Conservation (phyloP, 1,140 invertebrate genomes). For the Agrypnia vestita region DNA sequence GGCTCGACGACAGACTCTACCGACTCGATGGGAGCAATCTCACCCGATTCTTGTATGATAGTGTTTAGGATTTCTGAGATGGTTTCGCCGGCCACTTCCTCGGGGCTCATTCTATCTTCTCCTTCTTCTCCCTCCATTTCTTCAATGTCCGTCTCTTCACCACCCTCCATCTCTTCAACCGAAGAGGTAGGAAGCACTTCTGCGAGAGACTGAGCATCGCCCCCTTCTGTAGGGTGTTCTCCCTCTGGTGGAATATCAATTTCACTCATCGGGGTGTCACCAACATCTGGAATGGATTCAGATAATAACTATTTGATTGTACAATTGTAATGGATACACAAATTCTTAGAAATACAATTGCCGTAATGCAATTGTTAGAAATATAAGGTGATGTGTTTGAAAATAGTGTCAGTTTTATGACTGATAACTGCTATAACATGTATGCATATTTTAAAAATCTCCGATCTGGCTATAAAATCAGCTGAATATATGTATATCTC, state of each 20-base stretch:
- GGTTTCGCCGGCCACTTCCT: constrained; percentile 26
- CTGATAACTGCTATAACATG: too few relatives aligned
- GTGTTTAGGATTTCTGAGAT: constrained; percentile 30
- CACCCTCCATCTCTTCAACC: not conserved
- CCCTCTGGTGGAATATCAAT: not conserved
- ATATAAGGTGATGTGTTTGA: too few relatives aligned
- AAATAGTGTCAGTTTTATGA: too few relatives aligned
- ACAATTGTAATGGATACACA: not conserved
- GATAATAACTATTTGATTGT: not conserved
- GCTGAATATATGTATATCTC: too few relatives aligned
- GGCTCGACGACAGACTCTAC: constrained; percentile 1
- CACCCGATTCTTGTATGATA: constrained; percentile 21
- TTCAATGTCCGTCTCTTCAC: not conserved
- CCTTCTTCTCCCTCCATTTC: constrained; percentile 25
- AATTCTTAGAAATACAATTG: too few relatives aligned
- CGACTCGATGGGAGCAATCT: not conserved
- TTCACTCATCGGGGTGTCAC: not conserved
- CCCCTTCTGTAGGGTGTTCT: not conserved
- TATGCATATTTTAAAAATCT: too few relatives aligned
- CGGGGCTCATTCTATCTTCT: constrained; percentile 4
- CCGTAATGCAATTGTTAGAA: too few relatives aligned
- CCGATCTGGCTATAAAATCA: too few relatives aligned
- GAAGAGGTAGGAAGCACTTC: not conserved
- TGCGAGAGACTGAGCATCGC: not conserved
- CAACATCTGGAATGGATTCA: not conserved